Evolutionary conservation across 2,797 vertebrate species (phyloP), one percentile per base, ranked within the genome.

Genomic region (Tympanoctomys barrerae): DNA sequence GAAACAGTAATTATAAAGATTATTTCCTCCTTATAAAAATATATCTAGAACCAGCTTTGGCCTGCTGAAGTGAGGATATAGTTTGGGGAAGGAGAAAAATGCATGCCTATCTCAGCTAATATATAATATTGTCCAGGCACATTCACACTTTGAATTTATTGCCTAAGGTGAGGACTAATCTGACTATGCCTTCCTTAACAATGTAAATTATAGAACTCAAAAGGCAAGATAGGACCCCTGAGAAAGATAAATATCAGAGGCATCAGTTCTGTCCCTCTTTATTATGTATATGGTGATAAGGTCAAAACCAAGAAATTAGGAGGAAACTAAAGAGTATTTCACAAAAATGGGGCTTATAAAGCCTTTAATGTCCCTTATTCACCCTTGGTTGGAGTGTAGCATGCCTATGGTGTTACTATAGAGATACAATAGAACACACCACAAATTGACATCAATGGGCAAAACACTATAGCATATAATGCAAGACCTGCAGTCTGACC

Each of bases 221-320:
- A 94, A 49, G 46, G 71, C 54, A 93, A 4, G 64, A 68, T 46
- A 90, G 73, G 28, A 7, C 21, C 84, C 77, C 33, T 36, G 78
- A 68, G 92, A 85, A 61, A 79, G 62, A 92, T 88, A 94, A 94
- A 94, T 90, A 90, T 80, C 16, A 89, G 57, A 90, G 87, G 9
- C 52, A 64, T 78, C 13, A 68, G 19, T 68, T 85, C 28, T 70
- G 77, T 46, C 5, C 18, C 21, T 85, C 12, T 82, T 75, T 82
- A 75, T 80, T 86, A 83, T 90, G 7, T 85, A 42, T 54, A 52
- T 86, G 33, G n/a, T 83, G 42, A 93, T 87, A 70, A 94, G 73
- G 52, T 96, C 54, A 94, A 70, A 85, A 52, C 81, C 85, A 90
- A 93, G 87, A 31, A 78, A 88, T 19, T 85, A 36, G n/a, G 46